phyloP scores from a whole-genome alignment of 2,113 vertebrate genomes.

The Nibea albiflora region DNA sequence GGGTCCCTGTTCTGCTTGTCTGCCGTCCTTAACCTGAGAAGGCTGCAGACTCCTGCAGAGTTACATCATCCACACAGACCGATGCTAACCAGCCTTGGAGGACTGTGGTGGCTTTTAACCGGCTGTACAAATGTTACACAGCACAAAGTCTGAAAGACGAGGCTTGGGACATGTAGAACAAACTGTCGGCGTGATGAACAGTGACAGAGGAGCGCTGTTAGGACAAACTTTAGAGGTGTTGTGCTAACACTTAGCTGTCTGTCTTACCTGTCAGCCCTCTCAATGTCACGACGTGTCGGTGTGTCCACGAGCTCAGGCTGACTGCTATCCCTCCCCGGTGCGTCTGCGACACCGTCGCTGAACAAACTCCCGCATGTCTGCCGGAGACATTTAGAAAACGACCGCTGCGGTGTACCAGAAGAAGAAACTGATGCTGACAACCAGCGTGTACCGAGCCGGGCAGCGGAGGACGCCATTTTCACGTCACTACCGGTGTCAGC shows the following conservation, averaged over 20 bases:
- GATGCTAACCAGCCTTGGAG: not conserved
- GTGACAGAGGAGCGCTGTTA: not conserved
- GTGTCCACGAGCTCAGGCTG: constrained; percentile 36
- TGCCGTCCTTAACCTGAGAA: no score
- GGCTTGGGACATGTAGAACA: no score
- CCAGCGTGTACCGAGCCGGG: constrained; percentile 39
- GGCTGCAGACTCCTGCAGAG: no score
- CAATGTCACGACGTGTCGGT: constrained; percentile 76
- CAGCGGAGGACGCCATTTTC: constrained; percentile 76
- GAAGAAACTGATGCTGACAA: constrained; percentile 36
- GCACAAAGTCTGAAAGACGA: fast-evolving
- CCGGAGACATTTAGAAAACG: not conserved
- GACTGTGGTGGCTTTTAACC: not conserved
- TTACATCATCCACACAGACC: constrained; percentile 9
- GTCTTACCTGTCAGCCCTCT: constrained; percentile 64
- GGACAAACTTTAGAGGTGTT: not conserved
- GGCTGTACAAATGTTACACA: fast-evolving
- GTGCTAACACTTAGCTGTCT: constrained; percentile 39
- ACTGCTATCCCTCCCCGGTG: constrained; percentile 13
- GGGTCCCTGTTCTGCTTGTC: no score
- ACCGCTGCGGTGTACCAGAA: not conserved
- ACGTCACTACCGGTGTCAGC: constrained; percentile 37
- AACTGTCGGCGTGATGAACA: not conserved
- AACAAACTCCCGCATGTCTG: constrained; percentile 17
- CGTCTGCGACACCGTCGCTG: not conserved